Percentiles rank a stretch among this genome's conserved stretches.
Evolutionary conservation across 2,113 vertebrate genomes (phyloP).

Genomic region (Sinocyclocheilus maitianheensis): DNA sequence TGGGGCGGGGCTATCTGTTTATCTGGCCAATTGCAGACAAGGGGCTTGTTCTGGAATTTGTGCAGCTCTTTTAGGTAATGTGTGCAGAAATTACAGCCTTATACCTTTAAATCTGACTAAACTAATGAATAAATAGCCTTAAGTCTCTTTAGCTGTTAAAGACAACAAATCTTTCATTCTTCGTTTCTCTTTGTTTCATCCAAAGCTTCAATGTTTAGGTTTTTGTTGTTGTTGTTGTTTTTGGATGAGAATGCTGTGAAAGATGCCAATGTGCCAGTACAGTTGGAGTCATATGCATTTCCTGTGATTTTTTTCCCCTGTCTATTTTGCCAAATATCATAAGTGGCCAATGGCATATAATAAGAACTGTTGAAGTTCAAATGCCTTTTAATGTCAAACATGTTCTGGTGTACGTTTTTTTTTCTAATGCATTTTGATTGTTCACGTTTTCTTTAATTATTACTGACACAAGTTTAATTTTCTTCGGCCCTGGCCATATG

Average conservation of each 20-base stretch:
- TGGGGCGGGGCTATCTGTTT: not conserved
- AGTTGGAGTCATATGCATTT: slow-evolving; percentile 28
- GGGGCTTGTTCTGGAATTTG: not conserved
- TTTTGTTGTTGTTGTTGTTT: slow-evolving; percentile 27
- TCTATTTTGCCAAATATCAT: slow-evolving; percentile 38
- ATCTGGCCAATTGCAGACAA: not conserved
- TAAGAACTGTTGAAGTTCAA: not conserved
- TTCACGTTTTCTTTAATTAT: not conserved
- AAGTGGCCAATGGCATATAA: slow-evolving; percentile 10
- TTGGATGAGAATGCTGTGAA: slow-evolving; percentile 33
- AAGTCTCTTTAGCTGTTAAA: not conserved
- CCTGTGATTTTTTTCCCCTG: not conserved
- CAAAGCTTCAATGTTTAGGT: not conserved
- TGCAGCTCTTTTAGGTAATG: not conserved
- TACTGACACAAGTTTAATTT: not conserved
- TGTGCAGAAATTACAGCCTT: slow-evolving; percentile 1
- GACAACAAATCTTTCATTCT: slow-evolving; percentile 5
- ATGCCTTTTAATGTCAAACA: not conserved
- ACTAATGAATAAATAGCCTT: slow-evolving; percentile 1
- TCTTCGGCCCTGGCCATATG: not conserved
- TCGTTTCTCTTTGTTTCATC: not conserved
- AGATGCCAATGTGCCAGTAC: slow-evolving; percentile 33
- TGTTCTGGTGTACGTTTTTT: slow-evolving; percentile 43
- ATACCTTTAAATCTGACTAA: not conserved
- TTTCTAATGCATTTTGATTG: slow-evolving; percentile 17